Base-by-base conservation (phyloP, 92 coral and sea anemone species). In the Porites cylindrica region DNA sequence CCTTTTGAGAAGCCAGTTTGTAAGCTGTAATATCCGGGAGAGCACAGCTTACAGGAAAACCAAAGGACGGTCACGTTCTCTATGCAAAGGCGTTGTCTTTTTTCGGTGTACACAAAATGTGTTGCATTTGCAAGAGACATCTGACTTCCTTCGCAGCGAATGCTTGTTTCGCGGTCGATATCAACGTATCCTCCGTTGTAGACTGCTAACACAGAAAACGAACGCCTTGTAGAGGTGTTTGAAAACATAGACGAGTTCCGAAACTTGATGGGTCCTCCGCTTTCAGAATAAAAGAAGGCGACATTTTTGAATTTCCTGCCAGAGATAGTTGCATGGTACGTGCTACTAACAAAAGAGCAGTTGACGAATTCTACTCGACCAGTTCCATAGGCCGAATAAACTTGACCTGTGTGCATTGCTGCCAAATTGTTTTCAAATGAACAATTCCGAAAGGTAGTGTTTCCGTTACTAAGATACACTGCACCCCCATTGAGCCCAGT, bases 151-250 rank as follows among this genome's bases (percentile, higher is more conserved):
- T 84, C 72, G 59, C 95, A 82, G 71, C 61, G 50, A 13, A 93
- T 18, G 32, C 47, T 67, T 4, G 89, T 72, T 26, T 85, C 20
- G 12, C 77, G 43, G 23, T 77, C 89, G 10, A 85, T 85, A 81
- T 76, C 70, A 10, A 93, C 96, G 26, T 84, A 93, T 1, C 92
- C 94, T 11, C 90, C 92, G 51, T 82, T 88, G 47, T 78, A 80
- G 63, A 93, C 88, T 16, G 58, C 77, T 10, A 85, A 47, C 16
- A 85, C 89, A n/a, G 66, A 66, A 67, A 43, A 32, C 20, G 89
- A 32, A 60, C 70, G 62, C 50, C 76, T 66, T 59, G 54, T 32
- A 10, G 66, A 60, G 20, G 77, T 54, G 58, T 26, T 14, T 12
- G 82, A 66, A 52, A 88, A 0, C 88, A 88, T 52, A 1, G 91